Conservation (phyloP, 2,113 vertebrate genomes). For the Abramis brama region DNA sequence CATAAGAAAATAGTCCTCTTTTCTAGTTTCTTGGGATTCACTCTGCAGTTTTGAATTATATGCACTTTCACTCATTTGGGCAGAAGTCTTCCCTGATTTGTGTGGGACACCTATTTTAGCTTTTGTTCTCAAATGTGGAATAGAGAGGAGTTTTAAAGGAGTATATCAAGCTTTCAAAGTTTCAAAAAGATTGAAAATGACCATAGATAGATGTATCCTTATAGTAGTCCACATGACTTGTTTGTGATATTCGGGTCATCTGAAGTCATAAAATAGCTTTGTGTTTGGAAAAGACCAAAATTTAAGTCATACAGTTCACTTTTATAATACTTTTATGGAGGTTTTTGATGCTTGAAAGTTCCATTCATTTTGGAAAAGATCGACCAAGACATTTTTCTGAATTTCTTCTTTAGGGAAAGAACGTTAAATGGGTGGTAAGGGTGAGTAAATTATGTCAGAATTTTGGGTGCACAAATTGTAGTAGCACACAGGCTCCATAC, state of each 20-base stretch:
- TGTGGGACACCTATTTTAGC: background rate
- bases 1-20: conserved; percentile 64
- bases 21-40: conserved; percentile 21
- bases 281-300: background rate
- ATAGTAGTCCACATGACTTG: background rate
- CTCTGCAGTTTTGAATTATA: background rate
- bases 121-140: background rate
- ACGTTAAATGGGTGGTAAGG: background rate
- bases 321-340: background rate
- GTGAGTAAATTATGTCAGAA: background rate
- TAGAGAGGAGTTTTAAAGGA: background rate
- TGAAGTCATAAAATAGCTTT: background rate
- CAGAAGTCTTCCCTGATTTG: background rate
- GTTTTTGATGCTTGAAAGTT: background rate
- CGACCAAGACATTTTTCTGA: background rate
- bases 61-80: conserved; percentile 32
- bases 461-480: background rate
- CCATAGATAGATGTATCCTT: background rate
- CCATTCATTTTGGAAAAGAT: background rate
- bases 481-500: background rate
- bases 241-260: background rate
- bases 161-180: background rate
- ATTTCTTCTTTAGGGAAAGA: background rate
- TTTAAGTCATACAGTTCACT: background rate
- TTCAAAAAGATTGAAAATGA: background rate